These are phyloP conservation scores for Platysternon megacephalum DNA, from an alignment of 2,113 vertebrate genomes.

Conservation along the genomic window DNA sequence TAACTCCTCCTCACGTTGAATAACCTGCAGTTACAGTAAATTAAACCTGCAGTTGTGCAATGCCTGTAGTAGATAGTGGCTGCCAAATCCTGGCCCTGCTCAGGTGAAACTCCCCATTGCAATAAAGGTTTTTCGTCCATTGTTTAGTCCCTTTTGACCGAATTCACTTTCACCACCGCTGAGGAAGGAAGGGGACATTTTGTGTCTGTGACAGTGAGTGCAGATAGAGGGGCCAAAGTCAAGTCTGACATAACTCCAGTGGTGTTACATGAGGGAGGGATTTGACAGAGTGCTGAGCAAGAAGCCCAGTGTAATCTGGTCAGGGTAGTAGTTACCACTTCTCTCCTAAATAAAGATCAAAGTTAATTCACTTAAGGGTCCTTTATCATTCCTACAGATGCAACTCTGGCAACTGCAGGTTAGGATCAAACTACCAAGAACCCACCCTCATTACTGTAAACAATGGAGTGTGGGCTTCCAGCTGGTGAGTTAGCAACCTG, in stretches of 20 bases:
- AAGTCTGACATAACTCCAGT: slow-evolving; percentile 8
- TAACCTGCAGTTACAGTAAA: neutral
- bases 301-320: neutral
- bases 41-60: slow-evolving; percentile 17
- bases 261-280: neutral
- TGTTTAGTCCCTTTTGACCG: slow-evolving; percentile 41
- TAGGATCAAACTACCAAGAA: neutral
- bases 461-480: fast-evolving
- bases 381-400: slow-evolving; percentile 1
- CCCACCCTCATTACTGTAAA: neutral
- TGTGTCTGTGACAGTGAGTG: slow-evolving; percentile 9
- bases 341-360: neutral
- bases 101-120: slow-evolving; percentile 39
- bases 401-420: neutral
- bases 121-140: slow-evolving; percentile 40
- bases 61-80: neutral
- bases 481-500: neutral
- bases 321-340: neutral
- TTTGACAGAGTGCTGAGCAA: neutral
- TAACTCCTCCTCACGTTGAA: slow-evolving; percentile 26
- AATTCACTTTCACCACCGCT: slow-evolving; percentile 26
- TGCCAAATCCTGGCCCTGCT: slow-evolving; percentile 23
- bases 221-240: slow-evolving; percentile 24
- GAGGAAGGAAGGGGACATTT: neutral
- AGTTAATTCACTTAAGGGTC: neutral